Evolutionary conservation across 2,113 vertebrate species (phyloP).

Genomic region (Syngnathoides biaculeatus): DNA sequence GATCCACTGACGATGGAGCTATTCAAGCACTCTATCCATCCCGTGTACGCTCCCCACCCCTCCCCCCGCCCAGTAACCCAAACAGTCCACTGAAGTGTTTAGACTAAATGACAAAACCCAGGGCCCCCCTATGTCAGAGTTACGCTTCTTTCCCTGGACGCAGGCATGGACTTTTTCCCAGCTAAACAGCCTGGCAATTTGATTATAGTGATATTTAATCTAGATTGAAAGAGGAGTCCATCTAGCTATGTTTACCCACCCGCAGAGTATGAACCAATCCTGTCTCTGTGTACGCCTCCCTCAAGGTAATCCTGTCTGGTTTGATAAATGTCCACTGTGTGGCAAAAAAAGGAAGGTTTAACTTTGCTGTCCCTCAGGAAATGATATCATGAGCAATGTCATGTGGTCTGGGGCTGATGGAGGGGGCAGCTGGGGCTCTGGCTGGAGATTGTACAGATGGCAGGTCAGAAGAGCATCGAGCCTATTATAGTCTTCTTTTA

Average conservation of each 20-base stretch:
- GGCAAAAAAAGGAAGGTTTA: constrained; percentile 60
- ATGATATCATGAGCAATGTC: constrained; percentile 75
- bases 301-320: constrained; percentile 64
- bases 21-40: constrained; percentile 59
- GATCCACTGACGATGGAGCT: constrained; percentile 65
- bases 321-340: constrained; percentile 69
- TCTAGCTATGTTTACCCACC: constrained; percentile 51
- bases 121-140: constrained; percentile 64
- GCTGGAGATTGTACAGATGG: constrained; percentile 69
- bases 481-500: constrained; percentile 53
- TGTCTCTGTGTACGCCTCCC: constrained; percentile 53
- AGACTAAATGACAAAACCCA: constrained; percentile 73
- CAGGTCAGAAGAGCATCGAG: constrained; percentile 63
- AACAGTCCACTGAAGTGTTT: constrained; percentile 72
- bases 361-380: constrained; percentile 68
- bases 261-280: constrained; percentile 62
- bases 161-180: constrained; percentile 64
- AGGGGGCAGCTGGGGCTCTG: constrained; percentile 17
- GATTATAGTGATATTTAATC: constrained; percentile 74
- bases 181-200: constrained; percentile 60
- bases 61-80: constrained; percentile 66
- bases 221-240: constrained; percentile 67
- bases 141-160: constrained; percentile 47
- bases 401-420: constrained; percentile 54
- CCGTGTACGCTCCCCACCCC: constrained; percentile 45